Conservation (phyloP, 2,888 invertebrate genomes). For the Dryocosmus kuriphilus region DNA sequence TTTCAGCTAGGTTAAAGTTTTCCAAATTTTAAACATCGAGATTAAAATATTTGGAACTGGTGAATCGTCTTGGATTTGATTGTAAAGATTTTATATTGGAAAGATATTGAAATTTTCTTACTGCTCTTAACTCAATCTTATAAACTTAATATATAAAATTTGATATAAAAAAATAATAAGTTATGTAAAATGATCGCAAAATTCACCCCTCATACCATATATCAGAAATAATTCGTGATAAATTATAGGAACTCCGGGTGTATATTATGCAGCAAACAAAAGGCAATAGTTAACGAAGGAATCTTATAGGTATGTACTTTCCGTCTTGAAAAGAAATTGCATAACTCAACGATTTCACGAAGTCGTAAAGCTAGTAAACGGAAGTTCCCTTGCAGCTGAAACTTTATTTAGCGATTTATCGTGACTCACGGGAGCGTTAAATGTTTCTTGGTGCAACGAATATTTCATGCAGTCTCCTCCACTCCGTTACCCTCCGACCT, state of each 20-base stretch:
- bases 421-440: slow-evolving; percentile 38
- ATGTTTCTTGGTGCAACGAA: slow-evolving; percentile 37
- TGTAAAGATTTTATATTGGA: no score
- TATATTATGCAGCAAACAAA: background rate
- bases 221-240: background rate
- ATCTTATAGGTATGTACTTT: background rate
- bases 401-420: slow-evolving; percentile 41
- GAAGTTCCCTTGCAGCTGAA: slow-evolving; percentile 19
- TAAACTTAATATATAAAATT: no score
- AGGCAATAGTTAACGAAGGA: background rate
- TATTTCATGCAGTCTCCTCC: slow-evolving; percentile 41
- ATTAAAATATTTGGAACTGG: no score
- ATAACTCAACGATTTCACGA: slow-evolving; percentile 26
- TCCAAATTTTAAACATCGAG: no score
- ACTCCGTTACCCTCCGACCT: slow-evolving; percentile 40
- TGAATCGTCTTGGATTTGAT: no score
- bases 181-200: no score
- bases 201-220: no score
- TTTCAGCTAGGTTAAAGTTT: no score
- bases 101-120: no score
- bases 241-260: background rate
- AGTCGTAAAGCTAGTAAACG: slow-evolving; percentile 26
- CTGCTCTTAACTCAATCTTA: no score
- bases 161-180: no score
- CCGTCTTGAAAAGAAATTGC: slow-evolving; percentile 27